Evolutionary conservation across 2,113 vertebrate genomes (phyloP).

Genomic region (Urocolius indicus): DNA sequence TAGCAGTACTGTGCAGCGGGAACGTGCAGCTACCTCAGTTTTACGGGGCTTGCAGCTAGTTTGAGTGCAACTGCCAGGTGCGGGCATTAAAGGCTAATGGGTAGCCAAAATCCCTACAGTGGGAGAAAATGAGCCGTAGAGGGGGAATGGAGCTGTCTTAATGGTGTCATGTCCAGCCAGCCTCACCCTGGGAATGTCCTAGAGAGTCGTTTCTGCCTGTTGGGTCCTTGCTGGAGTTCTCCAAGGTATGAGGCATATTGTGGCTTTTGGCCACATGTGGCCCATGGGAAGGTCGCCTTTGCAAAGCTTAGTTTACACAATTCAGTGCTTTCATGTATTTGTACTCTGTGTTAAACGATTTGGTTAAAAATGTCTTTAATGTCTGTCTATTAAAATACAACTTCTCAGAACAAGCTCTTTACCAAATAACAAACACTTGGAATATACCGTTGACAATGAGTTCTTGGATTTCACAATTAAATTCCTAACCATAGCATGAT

Average conservation of each 20-base stretch:
- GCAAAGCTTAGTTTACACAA: neutral
- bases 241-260: rapidly evolving
- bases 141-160: neutral
- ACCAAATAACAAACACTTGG: neutral
- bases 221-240: neutral
- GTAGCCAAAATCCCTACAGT: rapidly evolving
- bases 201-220: neutral
- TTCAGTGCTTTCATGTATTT: neutral
- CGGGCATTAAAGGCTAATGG: neutral
- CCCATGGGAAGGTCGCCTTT: neutral
- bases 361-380: neutral
- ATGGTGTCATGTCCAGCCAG: neutral
- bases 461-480: neutral
- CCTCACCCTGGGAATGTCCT: neutral
- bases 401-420: neutral
- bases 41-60: neutral
- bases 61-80: neutral
- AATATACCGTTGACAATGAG: neutral
- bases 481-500: neutral
- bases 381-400: neutral
- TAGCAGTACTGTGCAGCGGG: neutral
- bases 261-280: neutral
- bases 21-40: rapidly evolving
- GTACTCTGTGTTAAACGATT: neutral
- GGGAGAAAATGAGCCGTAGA: neutral